These are phyloP conservation scores for Zaprionus kolodkinae DNA, from an alignment of 1,140 invertebrate genomes.

Conservation along the genomic window DNA sequence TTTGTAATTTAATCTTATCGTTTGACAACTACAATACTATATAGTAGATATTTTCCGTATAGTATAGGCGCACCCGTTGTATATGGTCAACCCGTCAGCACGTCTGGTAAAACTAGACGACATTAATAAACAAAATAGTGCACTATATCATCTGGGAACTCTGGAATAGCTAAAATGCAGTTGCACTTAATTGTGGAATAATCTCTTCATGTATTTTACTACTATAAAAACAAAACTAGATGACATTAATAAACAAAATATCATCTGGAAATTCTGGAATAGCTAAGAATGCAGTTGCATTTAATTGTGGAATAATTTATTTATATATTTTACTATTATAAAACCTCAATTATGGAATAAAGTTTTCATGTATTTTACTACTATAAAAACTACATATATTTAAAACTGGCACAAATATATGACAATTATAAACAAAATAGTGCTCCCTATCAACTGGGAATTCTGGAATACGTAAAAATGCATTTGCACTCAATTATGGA, in stretches of 20 bases:
- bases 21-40: slow-evolving; percentile 58
- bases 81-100: not conserved
- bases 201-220: not conserved
- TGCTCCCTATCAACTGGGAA: not conserved
- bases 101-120: not conserved
- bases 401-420: not conserved
- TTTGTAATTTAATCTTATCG: slow-evolving; percentile 81
- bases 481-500: no score
- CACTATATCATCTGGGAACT: not conserved
- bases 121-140: not conserved
- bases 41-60: slow-evolving; percentile 33
- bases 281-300: no score
- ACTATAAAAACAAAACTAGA: no score
- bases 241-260: no score
- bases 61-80: not conserved
- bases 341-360: no score
- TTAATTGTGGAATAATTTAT: no score
- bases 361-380: no score
- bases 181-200: not conserved
- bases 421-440: not conserved
- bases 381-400: no score
- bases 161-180: not conserved
- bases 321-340: no score
- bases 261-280: no score
- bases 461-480: not conserved